These are phyloP conservation scores for Lysiphlebus fabarum DNA, from an alignment of 1,140 invertebrate genomes.

Conservation along the genomic window DNA sequence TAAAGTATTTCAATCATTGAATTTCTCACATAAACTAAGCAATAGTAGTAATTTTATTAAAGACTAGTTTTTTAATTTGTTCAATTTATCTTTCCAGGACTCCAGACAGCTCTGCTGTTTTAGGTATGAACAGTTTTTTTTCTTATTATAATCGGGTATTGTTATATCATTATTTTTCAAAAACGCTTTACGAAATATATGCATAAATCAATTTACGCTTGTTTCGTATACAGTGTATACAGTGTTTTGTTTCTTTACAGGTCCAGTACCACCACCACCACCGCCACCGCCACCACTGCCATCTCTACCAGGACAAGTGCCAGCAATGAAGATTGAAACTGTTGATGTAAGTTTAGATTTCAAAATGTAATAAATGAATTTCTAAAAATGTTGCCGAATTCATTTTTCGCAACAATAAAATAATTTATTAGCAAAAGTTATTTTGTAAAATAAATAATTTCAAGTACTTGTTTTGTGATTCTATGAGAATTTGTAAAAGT, in stretches of 20 bases:
- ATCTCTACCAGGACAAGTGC: constrained; percentile 54
- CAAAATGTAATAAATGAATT: neutral
- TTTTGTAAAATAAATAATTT: too few species aligned
- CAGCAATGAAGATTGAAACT: constrained; percentile 56
- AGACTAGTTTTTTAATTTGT: neutral
- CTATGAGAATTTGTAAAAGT: too few species aligned
- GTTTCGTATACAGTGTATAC: too few species aligned
- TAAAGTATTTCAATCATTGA: too few species aligned
- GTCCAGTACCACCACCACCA: constrained; percentile 56
- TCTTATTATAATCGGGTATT: neutral
- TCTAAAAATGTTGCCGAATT: too few species aligned
- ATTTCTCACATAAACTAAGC: too few species aligned
- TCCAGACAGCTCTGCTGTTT: neutral
- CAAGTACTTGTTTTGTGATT: too few species aligned
- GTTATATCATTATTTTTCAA: too few species aligned
- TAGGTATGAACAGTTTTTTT: neutral
- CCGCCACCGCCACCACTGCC: constrained; percentile 57
- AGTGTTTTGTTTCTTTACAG: constrained; percentile 47
- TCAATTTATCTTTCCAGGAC: constrained; percentile 6
- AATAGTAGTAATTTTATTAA: neutral
- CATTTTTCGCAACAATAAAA: too few species aligned
- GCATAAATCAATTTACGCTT: neutral
- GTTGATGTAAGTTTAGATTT: constrained; percentile 44
- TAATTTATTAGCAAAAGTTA: too few species aligned
- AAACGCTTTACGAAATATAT: neutral